phyloP scores from a whole-genome alignment of 2,888 invertebrate genomes.

The Melieria picta region DNA sequence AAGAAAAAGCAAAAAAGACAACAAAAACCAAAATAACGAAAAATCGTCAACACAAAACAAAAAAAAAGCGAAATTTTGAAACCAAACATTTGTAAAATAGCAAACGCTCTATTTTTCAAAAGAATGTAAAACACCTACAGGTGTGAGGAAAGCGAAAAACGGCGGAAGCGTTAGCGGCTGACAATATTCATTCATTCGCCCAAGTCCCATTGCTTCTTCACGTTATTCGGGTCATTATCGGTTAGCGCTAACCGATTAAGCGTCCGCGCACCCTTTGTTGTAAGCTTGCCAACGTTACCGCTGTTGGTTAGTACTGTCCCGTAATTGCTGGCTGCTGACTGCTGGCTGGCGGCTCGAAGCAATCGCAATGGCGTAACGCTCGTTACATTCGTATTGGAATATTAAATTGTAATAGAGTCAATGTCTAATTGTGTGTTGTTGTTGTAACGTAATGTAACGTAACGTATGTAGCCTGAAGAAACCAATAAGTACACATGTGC shows the following conservation, averaged over 20 bases:
- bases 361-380: not conserved
- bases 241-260: too few relatives aligned
- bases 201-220: too few relatives aligned
- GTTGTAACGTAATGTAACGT: constrained; percentile 41
- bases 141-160: too few relatives aligned
- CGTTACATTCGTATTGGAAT: constrained; percentile 16
- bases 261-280: too few relatives aligned
- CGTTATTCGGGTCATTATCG: too few relatives aligned
- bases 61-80: not conserved
- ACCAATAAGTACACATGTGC: constrained; percentile 2
- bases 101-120: too few relatives aligned
- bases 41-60: constrained; percentile 1
- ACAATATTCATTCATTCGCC: too few relatives aligned
- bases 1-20: constrained; percentile 25
- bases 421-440: constrained; percentile 46
- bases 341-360: not conserved
- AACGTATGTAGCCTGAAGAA: constrained; percentile 38
- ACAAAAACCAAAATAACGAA: constrained; percentile 28
- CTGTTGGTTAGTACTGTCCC: too few relatives aligned
- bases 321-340: not conserved
- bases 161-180: too few relatives aligned
- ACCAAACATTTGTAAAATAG: too few relatives aligned
- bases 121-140: too few relatives aligned
- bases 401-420: constrained; percentile 36
- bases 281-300: too few relatives aligned